phyloP scores from a whole-genome alignment of 2,797 vertebrate species.

The Myotis pilosus region DNA sequence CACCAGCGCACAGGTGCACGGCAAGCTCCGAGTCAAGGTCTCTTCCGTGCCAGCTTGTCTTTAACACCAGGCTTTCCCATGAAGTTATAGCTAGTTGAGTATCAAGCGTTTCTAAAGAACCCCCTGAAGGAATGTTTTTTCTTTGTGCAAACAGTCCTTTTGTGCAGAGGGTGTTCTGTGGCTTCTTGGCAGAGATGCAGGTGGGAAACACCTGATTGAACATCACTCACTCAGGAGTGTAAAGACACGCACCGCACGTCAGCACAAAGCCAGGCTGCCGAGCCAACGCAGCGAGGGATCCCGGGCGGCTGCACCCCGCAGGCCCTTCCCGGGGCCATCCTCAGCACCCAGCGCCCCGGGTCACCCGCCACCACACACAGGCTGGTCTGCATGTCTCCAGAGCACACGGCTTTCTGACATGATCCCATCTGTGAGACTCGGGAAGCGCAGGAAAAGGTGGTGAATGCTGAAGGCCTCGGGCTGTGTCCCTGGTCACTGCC shows the following conservation, averaged over 20 bases:
- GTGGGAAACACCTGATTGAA: constrained; percentile 64
- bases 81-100: constrained; percentile 71
- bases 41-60: background rate
- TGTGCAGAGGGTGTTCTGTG: constrained; percentile 59
- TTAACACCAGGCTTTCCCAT: constrained; percentile 23
- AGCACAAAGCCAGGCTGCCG: background rate
- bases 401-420: background rate
- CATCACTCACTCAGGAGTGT: background rate
- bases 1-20: background rate
- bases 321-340: background rate
- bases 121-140: constrained; percentile 63
- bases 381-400: background rate
- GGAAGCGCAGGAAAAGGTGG: background rate
- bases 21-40: background rate
- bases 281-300: background rate
- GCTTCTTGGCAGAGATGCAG: constrained; percentile 70
- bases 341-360: background rate
- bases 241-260: background rate
- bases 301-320: background rate
- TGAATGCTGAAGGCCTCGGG: background rate
- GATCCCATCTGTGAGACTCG: background rate
- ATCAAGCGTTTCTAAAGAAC: constrained; percentile 70
- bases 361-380: fast-evolving
- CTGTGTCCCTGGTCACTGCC: background rate
- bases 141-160: constrained; percentile 74